Percentiles rank a stretch among this genome's conserved stretches.
These are phyloP conservation scores for Carpatolechia fugitivella DNA, from an alignment of 2,888 invertebrate genomes.

Conservation along the genomic window DNA sequence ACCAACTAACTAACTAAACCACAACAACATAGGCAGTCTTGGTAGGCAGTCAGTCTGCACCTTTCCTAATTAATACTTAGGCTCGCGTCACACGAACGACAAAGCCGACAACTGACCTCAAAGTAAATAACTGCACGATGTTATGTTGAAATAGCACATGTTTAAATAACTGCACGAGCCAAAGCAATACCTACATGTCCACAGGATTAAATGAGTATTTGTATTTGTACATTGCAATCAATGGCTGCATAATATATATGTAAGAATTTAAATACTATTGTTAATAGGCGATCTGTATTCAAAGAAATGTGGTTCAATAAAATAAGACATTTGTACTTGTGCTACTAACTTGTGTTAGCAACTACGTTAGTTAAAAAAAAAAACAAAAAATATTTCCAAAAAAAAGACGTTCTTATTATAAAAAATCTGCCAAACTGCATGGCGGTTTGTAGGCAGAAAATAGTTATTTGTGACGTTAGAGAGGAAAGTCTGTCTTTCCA, in stretches of 20 bases:
- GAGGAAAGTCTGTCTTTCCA: too few relatives aligned
- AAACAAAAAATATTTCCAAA: too few relatives aligned
- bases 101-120: constrained; percentile 8
- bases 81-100: constrained; percentile 15
- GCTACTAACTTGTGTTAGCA: background rate
- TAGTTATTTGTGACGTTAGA: too few relatives aligned
- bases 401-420: too few relatives aligned
- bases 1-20: too few relatives aligned
- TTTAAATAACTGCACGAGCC: constrained; percentile 23
- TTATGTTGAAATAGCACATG: constrained; percentile 24
- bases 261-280: constrained; percentile 4
- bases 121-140: constrained; percentile 25
- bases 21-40: too few relatives aligned
- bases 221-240: background rate
- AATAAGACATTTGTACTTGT: background rate
- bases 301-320: constrained; percentile 22
- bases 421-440: too few relatives aligned
- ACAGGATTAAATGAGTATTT: background rate
- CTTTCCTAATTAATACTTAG: background rate
- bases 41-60: too few relatives aligned
- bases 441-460: too few relatives aligned
- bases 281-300: background rate
- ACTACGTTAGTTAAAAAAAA: too few relatives aligned
- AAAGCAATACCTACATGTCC: background rate
- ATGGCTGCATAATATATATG: background rate